These are phyloP conservation scores for Hippocampus zosterae DNA, from an alignment of 2,113 vertebrate genomes.

Conservation along the genomic window DNA sequence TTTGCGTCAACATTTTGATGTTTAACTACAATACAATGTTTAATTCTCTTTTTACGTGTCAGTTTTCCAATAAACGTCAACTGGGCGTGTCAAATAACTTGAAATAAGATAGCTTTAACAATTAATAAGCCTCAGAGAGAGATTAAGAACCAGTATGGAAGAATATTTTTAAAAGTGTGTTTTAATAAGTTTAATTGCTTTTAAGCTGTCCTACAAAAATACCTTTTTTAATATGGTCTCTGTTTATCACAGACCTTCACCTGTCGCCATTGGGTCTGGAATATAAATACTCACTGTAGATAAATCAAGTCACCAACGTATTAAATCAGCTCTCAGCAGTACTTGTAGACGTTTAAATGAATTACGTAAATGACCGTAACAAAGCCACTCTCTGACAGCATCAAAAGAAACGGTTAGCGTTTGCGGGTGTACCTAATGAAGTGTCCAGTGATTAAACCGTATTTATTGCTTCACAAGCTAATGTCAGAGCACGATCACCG, in stretches of 20 bases:
- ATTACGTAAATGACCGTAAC: background rate
- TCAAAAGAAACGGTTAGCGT: background rate
- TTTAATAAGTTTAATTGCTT: too few relatives aligned
- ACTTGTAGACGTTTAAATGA: background rate
- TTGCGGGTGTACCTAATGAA: background rate
- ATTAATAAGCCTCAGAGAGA: too few relatives aligned
- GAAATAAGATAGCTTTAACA: background rate
- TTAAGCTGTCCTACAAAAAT: too few relatives aligned
- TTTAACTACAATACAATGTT: background rate
- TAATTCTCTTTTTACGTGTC: background rate
- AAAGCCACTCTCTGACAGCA: background rate
- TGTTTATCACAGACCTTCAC: too few relatives aligned
- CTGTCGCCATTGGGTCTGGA: too few relatives aligned
- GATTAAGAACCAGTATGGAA: too few relatives aligned
- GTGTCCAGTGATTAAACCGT: background rate
- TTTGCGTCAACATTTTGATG: too few relatives aligned
- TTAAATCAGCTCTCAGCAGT: background rate
- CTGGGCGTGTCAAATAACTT: background rate
- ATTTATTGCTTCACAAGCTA: slow-evolving; percentile 2
- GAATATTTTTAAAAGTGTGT: too few relatives aligned
- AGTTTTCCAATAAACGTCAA: background rate
- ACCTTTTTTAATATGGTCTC: too few relatives aligned
- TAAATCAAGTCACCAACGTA: background rate
- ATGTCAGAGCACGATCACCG: slow-evolving; percentile 70
- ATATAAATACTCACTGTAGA: too few relatives aligned